Evolutionary conservation across 2,888 invertebrate genomes (phyloP), one percentile per base, ranked within the genome.

Genomic region (Sthenelais limicola): DNA sequence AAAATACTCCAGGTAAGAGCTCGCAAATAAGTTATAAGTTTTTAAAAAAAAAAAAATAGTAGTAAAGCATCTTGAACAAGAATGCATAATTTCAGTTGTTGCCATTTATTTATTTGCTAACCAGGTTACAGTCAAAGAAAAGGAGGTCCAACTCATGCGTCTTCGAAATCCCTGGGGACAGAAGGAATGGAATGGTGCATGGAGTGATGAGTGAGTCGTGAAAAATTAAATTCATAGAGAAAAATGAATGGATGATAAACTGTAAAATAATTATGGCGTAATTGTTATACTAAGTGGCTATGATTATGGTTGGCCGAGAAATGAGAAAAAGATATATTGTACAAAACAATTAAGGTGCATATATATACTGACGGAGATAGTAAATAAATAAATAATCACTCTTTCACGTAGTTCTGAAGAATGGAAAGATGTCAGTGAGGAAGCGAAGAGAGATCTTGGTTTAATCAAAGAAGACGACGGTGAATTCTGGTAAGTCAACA

Each of bases 401-500:
- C 47, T 32, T 21, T 43, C 18, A 24, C 69, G n/a, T 77, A 88
- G 88, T 80, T 96, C 97, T 3, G 92, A 93, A 0, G 97, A 97
- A 88, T 98, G 98, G 98, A 91, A 93, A 28, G 94, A 92, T 81
- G 95, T 98, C 71, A 93, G 95, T 0, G 92, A 94, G 30, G 91
- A 92, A 0, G 94, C 95, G 83, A 96, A 95, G 86, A 91, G 93
- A 78, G 93, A 93, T 74, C 89, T 98, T 74, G 98, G 97, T 0
- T 89, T 98, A 52, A 94, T 92, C 0, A 96, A 97, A 80, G 96
- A 96, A 81, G 91, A 93, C 30, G 98, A 98, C 85, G 98, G 98
- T 1, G 98, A 98, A 89, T 98, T 98, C 89, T 98, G 98, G 98
- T 89, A 72, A 81, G 83, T n/a, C n/a, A n/a, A n/a, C n/a, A n/a